Evolutionary conservation across 2,888 invertebrate genomes (phyloP).

Genomic region (Bellardia pandia): DNA sequence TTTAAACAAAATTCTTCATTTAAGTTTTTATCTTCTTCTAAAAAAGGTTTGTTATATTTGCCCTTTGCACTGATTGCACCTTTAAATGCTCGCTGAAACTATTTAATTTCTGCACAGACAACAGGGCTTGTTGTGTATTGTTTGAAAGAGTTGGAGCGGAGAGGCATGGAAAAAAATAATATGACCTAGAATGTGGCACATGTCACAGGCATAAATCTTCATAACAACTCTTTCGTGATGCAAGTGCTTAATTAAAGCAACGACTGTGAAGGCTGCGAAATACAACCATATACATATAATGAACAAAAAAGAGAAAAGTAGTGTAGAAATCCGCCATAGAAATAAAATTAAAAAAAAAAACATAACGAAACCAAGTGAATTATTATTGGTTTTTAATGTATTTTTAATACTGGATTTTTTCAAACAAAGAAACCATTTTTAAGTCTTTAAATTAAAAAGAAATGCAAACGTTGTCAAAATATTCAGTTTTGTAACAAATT

Average conservation of each 20-base stretch:
- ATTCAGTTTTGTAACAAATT: too few species aligned
- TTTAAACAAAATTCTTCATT: constrained; percentile 23
- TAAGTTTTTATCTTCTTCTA: constrained; percentile 20
- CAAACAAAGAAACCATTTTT: too few species aligned
- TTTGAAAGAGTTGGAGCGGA: not conserved
- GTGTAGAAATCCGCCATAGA: not conserved
- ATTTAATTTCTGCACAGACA: constrained; percentile 12
- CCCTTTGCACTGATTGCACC: not conserved
- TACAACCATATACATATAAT: not conserved
- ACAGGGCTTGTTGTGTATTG: constrained; percentile 2
- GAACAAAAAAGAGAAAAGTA: not conserved
- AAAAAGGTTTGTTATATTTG: not conserved
- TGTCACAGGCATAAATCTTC: constrained; percentile 76
- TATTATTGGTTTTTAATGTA: too few species aligned
- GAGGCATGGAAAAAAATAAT: constrained; percentile 36
- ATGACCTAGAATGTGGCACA: constrained; percentile 76
- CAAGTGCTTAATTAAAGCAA: constrained; percentile 59
- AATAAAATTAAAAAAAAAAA: not conserved
- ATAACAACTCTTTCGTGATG: constrained; percentile 72
- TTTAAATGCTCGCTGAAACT: not conserved
- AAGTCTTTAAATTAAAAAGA: too few species aligned
- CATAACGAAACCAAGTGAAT: not conserved
- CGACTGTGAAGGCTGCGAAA: constrained; percentile 44
- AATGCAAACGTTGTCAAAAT: too few species aligned
- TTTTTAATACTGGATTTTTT: too few species aligned